Evolutionary conservation across 2,113 vertebrate genomes (phyloP), one percentile per base, ranked within the genome.

Genomic region (Podarcis raffonei): DNA sequence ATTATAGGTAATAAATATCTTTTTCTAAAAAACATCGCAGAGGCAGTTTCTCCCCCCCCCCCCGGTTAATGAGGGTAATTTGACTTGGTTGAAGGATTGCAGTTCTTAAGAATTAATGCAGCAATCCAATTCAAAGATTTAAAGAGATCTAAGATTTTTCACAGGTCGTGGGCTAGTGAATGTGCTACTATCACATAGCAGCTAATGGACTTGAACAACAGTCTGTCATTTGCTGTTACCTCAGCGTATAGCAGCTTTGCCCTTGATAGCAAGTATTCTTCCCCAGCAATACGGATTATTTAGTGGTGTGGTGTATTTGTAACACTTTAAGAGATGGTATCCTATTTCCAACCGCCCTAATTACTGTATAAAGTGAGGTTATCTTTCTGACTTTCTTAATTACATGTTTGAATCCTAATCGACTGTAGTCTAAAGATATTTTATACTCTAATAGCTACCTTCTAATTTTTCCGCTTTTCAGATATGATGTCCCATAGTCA

Each of bases 121-220:
- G 98, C 98, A 99, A 98, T 97, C 97, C 97, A 97, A 97, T 98
- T 99, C 97, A 97, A 95, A 98, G 98, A 99, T 98, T 98, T 98
- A 99, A 98, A 98, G 98, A 99, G 98, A 99, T 99, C 98, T 98
- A 96, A 97, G 99, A 98, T 98, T 99, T 98, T 99, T 99, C 98
- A 99, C 99, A 99, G 99, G 98, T 99, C 98, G 98, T 97, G 96
- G 98, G 98, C 97, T 98, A 96, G 98, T 97, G 97, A 98, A 99
- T 98, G 98, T 98, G 97, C 97, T 97, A 97, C 98, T 98, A 98
- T 98, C 98, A 97, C 98, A 98, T 98, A 98, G 98, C 98, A 97
- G 98, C 99, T 99, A 99, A 99, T 99, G 99, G 99, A 98, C 98
- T 98, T 97, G 99, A 99, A 99, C 99, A 98, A 97, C 98, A 98